phyloP scores from a whole-genome alignment of 2,888 invertebrate genomes.

The Bruchidius siliquastri region DNA sequence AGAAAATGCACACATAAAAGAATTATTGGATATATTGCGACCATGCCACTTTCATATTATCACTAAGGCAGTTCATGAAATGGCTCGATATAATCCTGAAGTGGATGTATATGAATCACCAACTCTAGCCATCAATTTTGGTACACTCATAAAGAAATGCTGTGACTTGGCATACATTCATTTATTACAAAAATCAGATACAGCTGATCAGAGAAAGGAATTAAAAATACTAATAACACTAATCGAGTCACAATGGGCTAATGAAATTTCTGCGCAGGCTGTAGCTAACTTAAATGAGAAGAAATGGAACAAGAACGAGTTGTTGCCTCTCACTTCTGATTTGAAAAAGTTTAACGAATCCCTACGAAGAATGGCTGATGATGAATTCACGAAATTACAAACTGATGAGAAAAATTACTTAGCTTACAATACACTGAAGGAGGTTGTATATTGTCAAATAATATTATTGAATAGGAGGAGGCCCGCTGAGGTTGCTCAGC shows the following conservation, averaged over 20 bases:
- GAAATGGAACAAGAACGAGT: slow-evolving; percentile 27
- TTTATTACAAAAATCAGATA: slow-evolving; percentile 19
- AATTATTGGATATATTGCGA: slow-evolving; percentile 1
- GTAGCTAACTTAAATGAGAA: slow-evolving; percentile 24
- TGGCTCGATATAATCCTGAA: slow-evolving; percentile 6
- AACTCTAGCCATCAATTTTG: slow-evolving; percentile 12
- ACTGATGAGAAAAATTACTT: slow-evolving; percentile 7
- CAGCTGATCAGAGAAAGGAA: slow-evolving; percentile 17
- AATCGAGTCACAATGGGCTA: slow-evolving; percentile 26
- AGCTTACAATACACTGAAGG: slow-evolving; percentile 19
- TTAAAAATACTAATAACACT: slow-evolving; percentile 25
- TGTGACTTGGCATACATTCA: slow-evolving; percentile 24
- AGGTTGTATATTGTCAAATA: slow-evolving; percentile 21
- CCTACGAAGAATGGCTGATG: slow-evolving; percentile 10
- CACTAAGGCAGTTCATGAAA: slow-evolving; percentile 1
- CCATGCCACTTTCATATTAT: slow-evolving; percentile 3
- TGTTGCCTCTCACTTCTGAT: slow-evolving; percentile 23
- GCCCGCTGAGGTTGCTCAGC: slow-evolving; percentile 21
- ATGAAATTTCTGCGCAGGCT: slow-evolving; percentile 24
- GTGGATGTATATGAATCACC: slow-evolving; percentile 9
- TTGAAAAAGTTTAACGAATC: slow-evolving; percentile 21
- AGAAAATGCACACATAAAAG: slow-evolving; percentile 1
- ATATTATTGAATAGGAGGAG: slow-evolving; percentile 20
- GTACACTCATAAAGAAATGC: slow-evolving; percentile 27
- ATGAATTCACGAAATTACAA: slow-evolving; percentile 8